A percentile compares a stretch with the other conserved stretches of the same genome.
Evolutionary conservation across 2,888 invertebrate genomes (phyloP).

Genomic region (Acrobasis suavella): DNA sequence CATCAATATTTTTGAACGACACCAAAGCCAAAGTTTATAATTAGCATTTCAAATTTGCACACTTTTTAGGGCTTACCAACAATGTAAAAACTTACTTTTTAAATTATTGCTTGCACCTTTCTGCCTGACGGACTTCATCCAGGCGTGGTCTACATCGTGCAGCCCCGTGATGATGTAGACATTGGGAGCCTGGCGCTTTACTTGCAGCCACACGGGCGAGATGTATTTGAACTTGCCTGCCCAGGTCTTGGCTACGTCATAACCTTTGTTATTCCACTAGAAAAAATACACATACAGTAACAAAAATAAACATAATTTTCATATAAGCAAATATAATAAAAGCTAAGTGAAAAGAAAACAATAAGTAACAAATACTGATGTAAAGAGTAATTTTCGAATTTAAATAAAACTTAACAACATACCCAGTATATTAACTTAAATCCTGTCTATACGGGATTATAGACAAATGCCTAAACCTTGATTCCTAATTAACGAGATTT

Average conservation of each 20-base stretch:
- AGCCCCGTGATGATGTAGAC: slow-evolving; percentile 86
- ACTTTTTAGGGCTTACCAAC: too few relatives aligned
- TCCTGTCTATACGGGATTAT: too few relatives aligned
- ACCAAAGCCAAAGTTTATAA: too few relatives aligned
- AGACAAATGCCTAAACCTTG: too few relatives aligned
- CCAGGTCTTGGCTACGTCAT: slow-evolving; percentile 95
- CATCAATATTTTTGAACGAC: too few relatives aligned
- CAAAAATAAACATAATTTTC: too few relatives aligned
- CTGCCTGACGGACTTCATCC: slow-evolving; percentile 88
- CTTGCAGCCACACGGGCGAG: slow-evolving; percentile 97
- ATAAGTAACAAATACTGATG: neutral
- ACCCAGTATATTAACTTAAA: too few relatives aligned
- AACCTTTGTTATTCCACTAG: slow-evolving; percentile 97
- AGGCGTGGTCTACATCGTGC: slow-evolving; percentile 93
- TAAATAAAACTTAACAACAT: too few relatives aligned
- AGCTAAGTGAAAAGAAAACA: too few relatives aligned
- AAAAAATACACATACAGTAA: slow-evolving; percentile 39
- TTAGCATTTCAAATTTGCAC: too few relatives aligned
- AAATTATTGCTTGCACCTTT: slow-evolving; percentile 79
- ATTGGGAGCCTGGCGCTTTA: slow-evolving; percentile 84
- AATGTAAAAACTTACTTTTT: slow-evolving; percentile 76
- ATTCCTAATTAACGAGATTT: too few relatives aligned
- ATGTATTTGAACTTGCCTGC: slow-evolving; percentile 94
- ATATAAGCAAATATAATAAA: too few relatives aligned
- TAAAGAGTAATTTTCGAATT: neutral